Base-by-base conservation (phyloP, 2,888 invertebrate species). In the Hetaerina titia region DNA sequence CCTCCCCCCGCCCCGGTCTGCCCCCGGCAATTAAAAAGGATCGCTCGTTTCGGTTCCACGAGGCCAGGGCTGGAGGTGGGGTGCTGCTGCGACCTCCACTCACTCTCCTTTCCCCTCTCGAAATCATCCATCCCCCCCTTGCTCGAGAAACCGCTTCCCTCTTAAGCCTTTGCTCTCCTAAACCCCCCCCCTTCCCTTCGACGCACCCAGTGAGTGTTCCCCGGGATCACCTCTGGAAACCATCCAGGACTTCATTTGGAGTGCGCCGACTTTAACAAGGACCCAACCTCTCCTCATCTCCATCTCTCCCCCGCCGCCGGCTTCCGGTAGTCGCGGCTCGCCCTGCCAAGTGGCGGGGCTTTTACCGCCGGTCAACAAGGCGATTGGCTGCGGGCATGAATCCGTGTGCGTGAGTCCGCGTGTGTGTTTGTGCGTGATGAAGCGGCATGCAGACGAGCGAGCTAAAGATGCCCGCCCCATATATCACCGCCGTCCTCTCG, bases 231-330 rank as follows among this genome's bases (percentile, higher is more conserved):
- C 64, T 90, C 90, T 90, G 90, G 90, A 90, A 90, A 64, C 64
- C 90, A 69, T 90, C 90, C 90, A 90, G 90, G 90, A 90, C 90
- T 90, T 90, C 90, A 90, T 90, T 90, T 90, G 64, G 90, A 64
- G 45, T 64, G 64, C 64, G 90, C 90, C 81, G 22, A n/a, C 90
- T 90, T 90, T 90, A 90, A 90, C 90, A 90, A 90, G 90, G 90
- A 64, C 90, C 64, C 81, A 81, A 31, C 81, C 31, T 11, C 25
- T 31, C 81, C 81, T 81, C 81, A 81, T 81, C n/a, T n/a, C n/a
- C 81, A 81, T 81, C 81, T 81, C 31, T 69, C 2, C 74, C 8
- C 74, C 81, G 81, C 81, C 81, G 81, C 31, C 64, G 22, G 90
- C 64, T 90, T 90, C 90, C 90, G 90, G 90, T 90, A 56, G 45